phyloP scores from a whole-genome alignment of 2,888 invertebrate species.

The Tiliacea aurago region DNA sequence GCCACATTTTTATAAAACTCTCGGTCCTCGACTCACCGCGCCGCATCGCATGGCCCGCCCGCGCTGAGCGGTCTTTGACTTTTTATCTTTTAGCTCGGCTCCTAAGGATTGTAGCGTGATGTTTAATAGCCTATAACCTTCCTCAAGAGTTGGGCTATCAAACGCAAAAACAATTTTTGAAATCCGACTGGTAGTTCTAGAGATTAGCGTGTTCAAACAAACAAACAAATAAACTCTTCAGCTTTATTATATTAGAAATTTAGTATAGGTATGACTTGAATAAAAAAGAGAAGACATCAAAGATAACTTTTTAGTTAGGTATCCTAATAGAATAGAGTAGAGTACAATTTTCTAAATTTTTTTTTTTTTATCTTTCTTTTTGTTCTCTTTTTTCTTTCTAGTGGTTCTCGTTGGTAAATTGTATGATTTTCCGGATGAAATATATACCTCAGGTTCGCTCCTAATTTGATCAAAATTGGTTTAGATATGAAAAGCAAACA shows the following conservation, averaged over 20 bases:
- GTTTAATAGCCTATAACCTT: neutral
- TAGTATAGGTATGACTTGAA: neutral
- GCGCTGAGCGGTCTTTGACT: neutral
- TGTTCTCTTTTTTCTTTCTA: neutral
- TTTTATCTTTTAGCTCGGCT: neutral
- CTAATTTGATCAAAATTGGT: neutral
- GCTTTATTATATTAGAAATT: neutral
- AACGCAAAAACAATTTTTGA: neutral
- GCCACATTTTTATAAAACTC: too few relatives aligned
- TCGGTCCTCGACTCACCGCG: too few relatives aligned
- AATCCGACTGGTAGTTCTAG: neutral
- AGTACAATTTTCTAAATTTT: too few relatives aligned
- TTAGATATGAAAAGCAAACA: neutral
- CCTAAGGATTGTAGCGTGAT: neutral
- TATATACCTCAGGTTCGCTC: too few relatives aligned
- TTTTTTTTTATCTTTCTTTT: too few relatives aligned
- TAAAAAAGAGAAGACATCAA: neutral
- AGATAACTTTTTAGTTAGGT: neutral
- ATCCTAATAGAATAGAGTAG: too few relatives aligned
- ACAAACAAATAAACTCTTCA: too few relatives aligned
- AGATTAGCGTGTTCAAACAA: neutral
- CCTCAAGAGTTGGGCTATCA: neutral
- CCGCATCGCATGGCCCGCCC: too few relatives aligned
- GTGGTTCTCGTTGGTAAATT: neutral
- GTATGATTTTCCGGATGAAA: neutral